Conservation (phyloP, 2,888 invertebrate species). For the Archips crataeganus region DNA sequence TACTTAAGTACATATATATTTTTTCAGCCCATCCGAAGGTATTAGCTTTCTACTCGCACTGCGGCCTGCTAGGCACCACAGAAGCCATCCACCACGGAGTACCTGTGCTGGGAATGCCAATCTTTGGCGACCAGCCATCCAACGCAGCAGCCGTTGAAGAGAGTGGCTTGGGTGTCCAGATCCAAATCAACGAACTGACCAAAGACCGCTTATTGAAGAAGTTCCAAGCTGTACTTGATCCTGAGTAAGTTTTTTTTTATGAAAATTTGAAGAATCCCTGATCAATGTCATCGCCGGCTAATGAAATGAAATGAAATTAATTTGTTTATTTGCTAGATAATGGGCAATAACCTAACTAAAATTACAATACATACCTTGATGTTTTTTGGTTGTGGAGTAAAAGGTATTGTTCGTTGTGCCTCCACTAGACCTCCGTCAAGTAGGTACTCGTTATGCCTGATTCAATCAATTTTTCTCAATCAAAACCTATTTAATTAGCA, state of each 20-base stretch:
- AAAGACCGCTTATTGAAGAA: slow-evolving; percentile 78
- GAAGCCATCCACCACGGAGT: slow-evolving; percentile 86
- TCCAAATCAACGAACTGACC: slow-evolving; percentile 74
- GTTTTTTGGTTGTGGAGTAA: too few species aligned
- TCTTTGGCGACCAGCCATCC: slow-evolving; percentile 85
- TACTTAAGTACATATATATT: background rate
- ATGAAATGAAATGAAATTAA: too few species aligned
- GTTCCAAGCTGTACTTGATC: slow-evolving; percentile 77
- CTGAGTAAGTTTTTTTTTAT: slow-evolving; percentile 70
- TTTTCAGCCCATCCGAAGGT: slow-evolving; percentile 80
- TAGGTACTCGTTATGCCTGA: too few species aligned
- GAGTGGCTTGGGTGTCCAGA: slow-evolving; percentile 78
- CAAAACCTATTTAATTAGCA: too few species aligned
- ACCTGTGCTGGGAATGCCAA: slow-evolving; percentile 86
- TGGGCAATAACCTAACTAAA: too few species aligned
- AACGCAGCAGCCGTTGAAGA: slow-evolving; percentile 84
- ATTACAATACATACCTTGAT: too few species aligned
- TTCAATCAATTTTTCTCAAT: too few species aligned
- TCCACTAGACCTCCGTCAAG: too few species aligned
- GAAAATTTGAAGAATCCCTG: background rate
- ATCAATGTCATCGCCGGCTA: too few species aligned
- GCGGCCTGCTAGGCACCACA: slow-evolving; percentile 84
- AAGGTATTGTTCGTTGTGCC: too few species aligned
- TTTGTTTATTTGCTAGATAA: too few species aligned
- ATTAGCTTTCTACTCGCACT: slow-evolving; percentile 85